Evolutionary conservation across 2,797 vertebrate species (phyloP), one percentile per base, ranked within the genome.

Genomic region (Vultur gryphus): DNA sequence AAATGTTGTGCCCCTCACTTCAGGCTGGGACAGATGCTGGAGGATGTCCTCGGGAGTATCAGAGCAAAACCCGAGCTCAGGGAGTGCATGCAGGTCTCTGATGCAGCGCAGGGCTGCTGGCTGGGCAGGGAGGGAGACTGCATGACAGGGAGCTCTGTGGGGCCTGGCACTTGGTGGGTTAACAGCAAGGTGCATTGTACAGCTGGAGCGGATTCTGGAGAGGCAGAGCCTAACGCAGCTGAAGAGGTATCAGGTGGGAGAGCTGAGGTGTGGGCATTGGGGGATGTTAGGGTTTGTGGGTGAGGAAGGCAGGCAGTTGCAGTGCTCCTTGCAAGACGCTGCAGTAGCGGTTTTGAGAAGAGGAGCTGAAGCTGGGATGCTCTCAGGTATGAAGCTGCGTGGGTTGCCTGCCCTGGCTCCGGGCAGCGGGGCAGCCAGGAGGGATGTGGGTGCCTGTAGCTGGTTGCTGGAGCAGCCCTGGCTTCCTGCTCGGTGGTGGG

Each of bases 51-150:
- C 1, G 4, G 8, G 24, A 57, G 21, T 52, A 73, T 6, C 28
- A n/a, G n/a, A 71, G 43, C 71, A 67, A 71, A 77, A 16, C 49
- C 14, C 1, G 7, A 73, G 26, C 65, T 71, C 0, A 0, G 14
- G 62, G 44, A 82, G 6, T 1, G 8, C 0, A 0, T 10, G 28
- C 13, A n/a, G 41, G 17, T n/a, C 25, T 15, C 18, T 1, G 1
- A 1, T 16, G 10, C 0, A 0, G 14, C 2, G 4, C 43, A 26
- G 44, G 37, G 16, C 11, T 49, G 35, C 3, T 31, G 48, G 9
- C 18, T 46, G 48, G 41, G 46, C 26, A 64, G 52, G 25, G 41
- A 87, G 37, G 19, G 29, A 49, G 7, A 18, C 43, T 58, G 28
- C 25, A 16, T 13, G 37, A 7, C 4, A 31, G 6, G 33, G 44